Percentiles rank a stretch among this genome's conserved stretches.
Conservation (phyloP, 2,888 invertebrate species). For the Petrophora chlorosata region DNA sequence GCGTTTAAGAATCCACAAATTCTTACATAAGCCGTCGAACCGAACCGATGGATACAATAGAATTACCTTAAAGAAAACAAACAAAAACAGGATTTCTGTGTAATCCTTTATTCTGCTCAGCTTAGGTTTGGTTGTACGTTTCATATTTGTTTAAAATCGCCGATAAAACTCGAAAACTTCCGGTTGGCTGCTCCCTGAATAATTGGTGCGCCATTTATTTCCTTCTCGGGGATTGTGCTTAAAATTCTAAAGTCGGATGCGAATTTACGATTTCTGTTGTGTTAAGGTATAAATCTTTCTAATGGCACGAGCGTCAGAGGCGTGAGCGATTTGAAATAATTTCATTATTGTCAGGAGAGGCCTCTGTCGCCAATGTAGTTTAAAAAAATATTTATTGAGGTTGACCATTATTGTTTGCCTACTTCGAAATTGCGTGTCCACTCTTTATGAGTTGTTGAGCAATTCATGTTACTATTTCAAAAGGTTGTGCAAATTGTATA, state of each 20-base stretch:
- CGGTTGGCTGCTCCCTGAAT: conserved; percentile 71
- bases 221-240: conserved; percentile 61
- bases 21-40: conserved; percentile 30
- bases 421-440: conserved; percentile 15
- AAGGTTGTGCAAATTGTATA: conserved; percentile 30
- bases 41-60: conserved; percentile 57
- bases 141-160: conserved; percentile 77
- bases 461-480: conserved; percentile 12
- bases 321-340: conserved; percentile 64
- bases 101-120: conserved; percentile 74
- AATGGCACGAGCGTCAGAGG: conserved; percentile 69
- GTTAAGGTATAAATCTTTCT: conserved; percentile 72
- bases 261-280: conserved; percentile 72
- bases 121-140: conserved; percentile 67
- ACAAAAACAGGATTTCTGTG: conserved; percentile 81
- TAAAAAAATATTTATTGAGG: conserved; percentile 48
- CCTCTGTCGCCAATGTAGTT: conserved; percentile 55
- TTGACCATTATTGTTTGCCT: conserved; percentile 38
- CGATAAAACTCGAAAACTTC: conserved; percentile 77
- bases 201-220: conserved; percentile 79
- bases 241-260: conserved; percentile 66
- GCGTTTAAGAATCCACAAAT: conserved; percentile 23
- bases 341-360: conserved; percentile 53
- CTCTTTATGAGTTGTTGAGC: background rate
- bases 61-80: conserved; percentile 78